phyloP scores from a whole-genome alignment of 2,888 invertebrate species.

The Arge pagana region DNA sequence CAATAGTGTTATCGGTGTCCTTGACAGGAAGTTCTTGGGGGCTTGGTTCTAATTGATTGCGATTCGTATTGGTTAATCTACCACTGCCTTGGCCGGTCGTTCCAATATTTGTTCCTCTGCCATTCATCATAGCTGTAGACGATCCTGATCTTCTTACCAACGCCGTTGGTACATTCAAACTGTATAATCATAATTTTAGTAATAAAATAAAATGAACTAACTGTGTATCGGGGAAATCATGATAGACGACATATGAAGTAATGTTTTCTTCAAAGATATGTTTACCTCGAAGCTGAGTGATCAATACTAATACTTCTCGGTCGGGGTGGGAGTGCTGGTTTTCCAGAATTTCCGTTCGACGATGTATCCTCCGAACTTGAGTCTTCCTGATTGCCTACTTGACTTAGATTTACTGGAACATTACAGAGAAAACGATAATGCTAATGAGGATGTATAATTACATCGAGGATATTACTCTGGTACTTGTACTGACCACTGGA shows the following conservation, averaged over 20 bases:
- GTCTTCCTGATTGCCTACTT: constrained; percentile 74
- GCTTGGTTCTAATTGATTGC: constrained; percentile 52
- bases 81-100: constrained; percentile 40
- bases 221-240: neutral
- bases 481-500: constrained; percentile 65
- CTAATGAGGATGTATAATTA: constrained; percentile 35
- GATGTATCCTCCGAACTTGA: constrained; percentile 77
- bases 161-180: constrained; percentile 43
- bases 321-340: constrained; percentile 68
- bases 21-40: constrained; percentile 57
- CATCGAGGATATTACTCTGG: constrained; percentile 50
- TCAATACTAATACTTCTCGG: constrained; percentile 71
- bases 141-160: constrained; percentile 49
- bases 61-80: constrained; percentile 42
- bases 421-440: constrained; percentile 14
- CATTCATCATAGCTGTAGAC: constrained; percentile 45
- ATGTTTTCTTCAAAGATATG: neutral
- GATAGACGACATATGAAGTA: neutral
- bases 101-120: constrained; percentile 36
- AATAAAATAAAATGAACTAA: neutral
- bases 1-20: constrained; percentile 56
- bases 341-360: constrained; percentile 57
- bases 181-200: constrained; percentile 22
- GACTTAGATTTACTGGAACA: constrained; percentile 68
- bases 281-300: constrained; percentile 54